Percentiles rank a stretch among this genome's conserved stretches.
Evolutionary conservation across 92 coral and sea anemone genomes (phyloP).

Genomic region (Diadumene lineata): DNA sequence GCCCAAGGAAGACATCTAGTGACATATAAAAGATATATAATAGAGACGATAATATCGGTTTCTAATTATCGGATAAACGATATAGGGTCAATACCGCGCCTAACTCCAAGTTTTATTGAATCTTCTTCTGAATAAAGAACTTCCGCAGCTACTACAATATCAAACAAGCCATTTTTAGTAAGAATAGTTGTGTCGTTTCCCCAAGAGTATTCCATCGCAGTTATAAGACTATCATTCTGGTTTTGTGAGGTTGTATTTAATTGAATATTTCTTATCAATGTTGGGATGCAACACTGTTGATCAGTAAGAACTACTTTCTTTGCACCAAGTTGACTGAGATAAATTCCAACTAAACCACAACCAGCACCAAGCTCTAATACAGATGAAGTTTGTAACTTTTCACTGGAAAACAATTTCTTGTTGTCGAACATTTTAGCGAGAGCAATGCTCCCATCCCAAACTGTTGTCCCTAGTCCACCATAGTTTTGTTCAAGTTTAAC

Average conservation of each 20-base stretch:
- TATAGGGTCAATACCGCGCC: no score
- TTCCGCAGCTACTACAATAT: constrained; percentile 87
- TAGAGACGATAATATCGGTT: no score
- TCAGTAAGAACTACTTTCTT: constrained; percentile 70
- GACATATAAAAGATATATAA: no score
- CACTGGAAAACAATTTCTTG: constrained; percentile 40
- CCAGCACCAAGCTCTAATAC: constrained; percentile 94
- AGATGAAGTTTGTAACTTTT: constrained; percentile 40
- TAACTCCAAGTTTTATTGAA: constrained; percentile 55
- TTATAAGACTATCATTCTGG: constrained; percentile 25
- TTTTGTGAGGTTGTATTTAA: constrained; percentile 39
- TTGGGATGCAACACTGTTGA: constrained; percentile 72
- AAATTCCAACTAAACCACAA: constrained; percentile 88
- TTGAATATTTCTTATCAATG: constrained; percentile 63
- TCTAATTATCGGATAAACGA: no score
- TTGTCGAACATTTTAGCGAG: constrained; percentile 95
- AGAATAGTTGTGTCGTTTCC: constrained; percentile 54
- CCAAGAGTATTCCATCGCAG: constrained; percentile 75
- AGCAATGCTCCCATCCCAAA: constrained; percentile 96
- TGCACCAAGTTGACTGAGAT: constrained; percentile 72
- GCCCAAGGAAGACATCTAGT: no score
- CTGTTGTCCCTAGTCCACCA: constrained; percentile 85
- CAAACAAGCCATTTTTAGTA: constrained; percentile 60
- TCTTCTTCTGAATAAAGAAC: constrained; percentile 83
- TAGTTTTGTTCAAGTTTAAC: constrained; percentile 76